Evolutionary conservation across 2,888 invertebrate species (phyloP), one percentile per base, ranked within the genome.

Genomic region (Cheilosia pagana): DNA sequence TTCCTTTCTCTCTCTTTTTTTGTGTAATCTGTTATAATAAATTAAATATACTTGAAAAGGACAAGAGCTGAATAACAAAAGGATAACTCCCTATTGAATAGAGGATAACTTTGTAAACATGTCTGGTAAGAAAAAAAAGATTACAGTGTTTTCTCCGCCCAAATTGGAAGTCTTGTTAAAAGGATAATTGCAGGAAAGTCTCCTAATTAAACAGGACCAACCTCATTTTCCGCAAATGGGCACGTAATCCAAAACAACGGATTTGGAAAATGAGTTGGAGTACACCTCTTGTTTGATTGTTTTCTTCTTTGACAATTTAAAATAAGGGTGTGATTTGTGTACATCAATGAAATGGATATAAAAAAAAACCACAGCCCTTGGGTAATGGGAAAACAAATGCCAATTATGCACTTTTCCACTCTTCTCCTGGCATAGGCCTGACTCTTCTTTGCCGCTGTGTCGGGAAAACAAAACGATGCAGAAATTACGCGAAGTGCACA

Each of bases 321-420:
- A 65, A 77, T 71, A 53, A 67, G 71, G 68, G 81, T 68, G 68
- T 68, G 50, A 75, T 67, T 62, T 48, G 41, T 77, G 21, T 52
- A 62, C 55, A 67, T 78, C 53, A 45, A 31, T 62, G 41, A 59
- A 31, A 31, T 16, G 23, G 7, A n/a, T 10, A 31, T 0, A 31
- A 10, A 67, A 62, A 57, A 41, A 23, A 41, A 19, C 52, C 41
- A 43, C 21, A 57, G 48, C 8, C 14, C 71, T 21, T 71, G 65
- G 75, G 81, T 67, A 77, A 77, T 77, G 65, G 41, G 53, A 71
- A 77, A 82, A 82, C 71, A 85, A 81, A 79, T 70, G 52, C 65
- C 57, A 71, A 71, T 75, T 79, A 71, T 79, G 79, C 74, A 79
- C 63, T 75, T 81, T 75, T 81, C 53, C 75, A 71, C 75, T 23